These are phyloP conservation scores for Sebastes schlegelii DNA, from an alignment of 2,113 vertebrate species.

Conservation along the genomic window DNA sequence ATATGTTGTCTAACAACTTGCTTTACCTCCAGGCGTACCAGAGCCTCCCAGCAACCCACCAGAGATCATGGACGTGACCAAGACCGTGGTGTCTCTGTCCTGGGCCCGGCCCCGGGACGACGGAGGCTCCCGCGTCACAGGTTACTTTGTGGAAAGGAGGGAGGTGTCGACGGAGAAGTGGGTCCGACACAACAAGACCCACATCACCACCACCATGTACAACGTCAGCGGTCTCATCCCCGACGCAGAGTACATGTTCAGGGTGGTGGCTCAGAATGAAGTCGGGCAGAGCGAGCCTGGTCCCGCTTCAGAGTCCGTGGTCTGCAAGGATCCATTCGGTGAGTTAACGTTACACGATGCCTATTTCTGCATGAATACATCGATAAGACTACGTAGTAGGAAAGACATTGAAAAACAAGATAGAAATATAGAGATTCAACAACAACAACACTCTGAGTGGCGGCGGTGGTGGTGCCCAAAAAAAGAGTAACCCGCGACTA, in stretches of 20 bases:
- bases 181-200: slow-evolving; percentile 97
- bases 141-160: slow-evolving; percentile 96
- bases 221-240: slow-evolving; percentile 95
- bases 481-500: too few relatives aligned
- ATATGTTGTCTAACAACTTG: neutral
- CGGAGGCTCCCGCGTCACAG: slow-evolving; percentile 95
- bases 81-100: slow-evolving; percentile 91
- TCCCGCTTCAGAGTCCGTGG: slow-evolving; percentile 90
- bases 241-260: slow-evolving; percentile 97
- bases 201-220: slow-evolving; percentile 99
- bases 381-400: neutral
- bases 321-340: slow-evolving; percentile 99
- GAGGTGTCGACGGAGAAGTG: slow-evolving; percentile 97
- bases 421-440: neutral
- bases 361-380: neutral
- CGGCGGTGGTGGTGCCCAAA: too few relatives aligned
- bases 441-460: too few relatives aligned
- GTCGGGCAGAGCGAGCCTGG: slow-evolving; percentile 94
- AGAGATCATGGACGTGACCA: slow-evolving; percentile 95
- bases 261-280: slow-evolving; percentile 96
- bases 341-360: slow-evolving; percentile 62
- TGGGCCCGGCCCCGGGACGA: slow-evolving; percentile 97
- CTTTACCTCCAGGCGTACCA: slow-evolving; percentile 87
- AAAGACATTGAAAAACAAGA: neutral
- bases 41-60: slow-evolving; percentile 96